Evolutionary conservation across 2,888 invertebrate species (phyloP), one percentile per base, ranked within the genome.

Genomic region (Chydorus sphaericus): DNA sequence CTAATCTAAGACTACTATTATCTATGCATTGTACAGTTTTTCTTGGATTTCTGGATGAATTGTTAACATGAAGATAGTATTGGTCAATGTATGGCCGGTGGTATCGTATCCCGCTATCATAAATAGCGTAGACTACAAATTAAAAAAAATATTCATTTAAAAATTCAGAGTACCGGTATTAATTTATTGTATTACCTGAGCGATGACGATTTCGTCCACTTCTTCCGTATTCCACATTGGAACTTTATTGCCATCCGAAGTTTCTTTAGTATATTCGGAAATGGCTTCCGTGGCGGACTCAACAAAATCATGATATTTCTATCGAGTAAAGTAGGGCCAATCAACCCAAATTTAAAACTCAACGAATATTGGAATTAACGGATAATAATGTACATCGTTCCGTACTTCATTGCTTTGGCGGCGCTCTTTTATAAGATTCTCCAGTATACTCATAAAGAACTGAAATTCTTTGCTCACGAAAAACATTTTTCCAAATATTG

Each of bases 221-320:
- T 53, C 55, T n/a, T 55, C 55, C 29, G 26, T 18, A 16, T 14
- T 50, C 50, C 50, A 50, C 36, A 33, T 33, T 10, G 36, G 36
- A 33, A n/a, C 36, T 11, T 10, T 33, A 11, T 14, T 10, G 10
- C 36, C 36, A 33, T 18, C 18, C 11, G 20, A n/a, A 3, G 11
- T 18, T 6, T 28, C 8, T n/a, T 48, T 48, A 2, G 48, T 16
- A 18, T 11, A 16, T 14, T 48, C 20, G 48, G 48, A 14, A 16
- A 16, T 48, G 1, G 48, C 20, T 16, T 48, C 36, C n/a, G 10
- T 33, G 36, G 36, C n/a, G 11, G 18, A 14, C 16, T 48, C 48
- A n/a, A 48, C 18, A 18, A 48, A 48, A 48, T 48, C 48, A 3
- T 48, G 16, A 3, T 16, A 48, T 48, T 48, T 48, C 48, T 48